Evolutionary conservation across 2,113 vertebrate genomes (phyloP).

Genomic region (Gymnarchus niloticus): DNA sequence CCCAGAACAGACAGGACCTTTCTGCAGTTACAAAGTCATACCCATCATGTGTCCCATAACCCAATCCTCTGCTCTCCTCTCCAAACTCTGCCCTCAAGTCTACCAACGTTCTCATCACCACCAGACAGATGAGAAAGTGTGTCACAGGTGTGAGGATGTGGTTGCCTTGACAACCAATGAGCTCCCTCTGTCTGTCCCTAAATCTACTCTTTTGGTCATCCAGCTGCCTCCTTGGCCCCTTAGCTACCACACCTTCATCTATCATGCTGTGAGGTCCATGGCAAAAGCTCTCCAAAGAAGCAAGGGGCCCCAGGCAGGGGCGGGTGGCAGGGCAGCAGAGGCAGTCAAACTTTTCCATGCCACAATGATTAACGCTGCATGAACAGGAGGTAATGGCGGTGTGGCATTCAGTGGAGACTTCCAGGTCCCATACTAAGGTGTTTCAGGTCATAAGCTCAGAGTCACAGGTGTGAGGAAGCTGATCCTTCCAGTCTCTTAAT

Average conservation of each 20-base stretch:
- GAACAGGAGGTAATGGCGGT: not conserved
- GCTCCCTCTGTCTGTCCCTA: not conserved
- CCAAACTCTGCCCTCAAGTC: not conserved
- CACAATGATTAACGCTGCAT: not conserved
- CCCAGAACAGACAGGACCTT: too few relatives aligned
- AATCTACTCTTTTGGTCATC: not conserved
- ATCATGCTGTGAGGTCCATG: not conserved
- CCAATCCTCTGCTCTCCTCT: not conserved
- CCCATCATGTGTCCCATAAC: not conserved
- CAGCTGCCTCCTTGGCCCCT: not conserved
- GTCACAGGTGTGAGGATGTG: not conserved
- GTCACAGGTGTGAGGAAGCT: not conserved
- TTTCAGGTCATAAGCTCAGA: not conserved
- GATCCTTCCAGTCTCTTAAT: not conserved
- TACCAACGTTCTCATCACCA: not conserved
- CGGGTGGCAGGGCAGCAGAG: not conserved
- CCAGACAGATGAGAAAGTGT: not conserved
- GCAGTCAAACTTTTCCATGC: not conserved
- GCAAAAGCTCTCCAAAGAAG: not conserved
- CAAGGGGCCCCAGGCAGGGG: not conserved
- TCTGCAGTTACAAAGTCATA: not conserved
- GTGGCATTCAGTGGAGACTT: not conserved
- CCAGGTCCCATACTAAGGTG: not conserved
- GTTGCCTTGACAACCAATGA: not conserved
- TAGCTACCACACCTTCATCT: not conserved